Percentiles rank a stretch among this genome's conserved stretches.
phyloP scores from a whole-genome alignment of 2,797 vertebrate species.

The Heterohyrax brucei region DNA sequence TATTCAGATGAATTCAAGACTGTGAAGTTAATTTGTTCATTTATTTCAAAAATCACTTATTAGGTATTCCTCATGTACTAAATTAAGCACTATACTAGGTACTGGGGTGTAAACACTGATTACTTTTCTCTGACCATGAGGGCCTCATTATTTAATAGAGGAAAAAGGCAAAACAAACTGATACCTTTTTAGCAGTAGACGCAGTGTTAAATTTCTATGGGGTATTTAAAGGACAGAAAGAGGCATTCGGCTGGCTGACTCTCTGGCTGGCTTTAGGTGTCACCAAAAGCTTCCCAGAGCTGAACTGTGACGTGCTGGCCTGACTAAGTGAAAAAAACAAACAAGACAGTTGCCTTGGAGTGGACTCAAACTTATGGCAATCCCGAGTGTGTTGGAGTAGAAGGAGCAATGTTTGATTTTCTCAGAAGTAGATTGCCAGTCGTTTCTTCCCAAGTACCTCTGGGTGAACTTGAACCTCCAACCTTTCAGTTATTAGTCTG shows the following conservation, averaged over 20 bases:
- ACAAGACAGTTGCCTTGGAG: background rate
- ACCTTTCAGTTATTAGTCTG: background rate
- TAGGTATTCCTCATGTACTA: background rate
- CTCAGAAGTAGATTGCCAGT: background rate
- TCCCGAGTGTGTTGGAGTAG: background rate
- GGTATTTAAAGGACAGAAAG: conserved; percentile 25
- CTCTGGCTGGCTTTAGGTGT: background rate
- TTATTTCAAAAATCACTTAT: conserved; percentile 27
- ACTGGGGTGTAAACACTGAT: background rate
- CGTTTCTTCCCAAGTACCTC: background rate
- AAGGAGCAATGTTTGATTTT: background rate
- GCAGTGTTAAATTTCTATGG: conserved; percentile 5
- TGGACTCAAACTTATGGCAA: background rate
- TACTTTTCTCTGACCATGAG: background rate
- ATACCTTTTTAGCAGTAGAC: background rate
- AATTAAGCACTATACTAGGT: background rate
- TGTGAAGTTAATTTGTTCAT: conserved; percentile 59
- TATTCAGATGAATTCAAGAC: conserved; percentile 46
- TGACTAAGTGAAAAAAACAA: background rate
- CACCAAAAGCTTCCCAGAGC: background rate
- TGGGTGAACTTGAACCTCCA: background rate
- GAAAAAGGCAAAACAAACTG: background rate
- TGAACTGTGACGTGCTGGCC: background rate
- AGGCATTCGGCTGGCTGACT: background rate
- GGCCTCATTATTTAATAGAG: background rate